These are phyloP conservation scores for Scaptodrosophila lebanonensis DNA, from an alignment of 1,140 invertebrate species.

Conservation along the genomic window DNA sequence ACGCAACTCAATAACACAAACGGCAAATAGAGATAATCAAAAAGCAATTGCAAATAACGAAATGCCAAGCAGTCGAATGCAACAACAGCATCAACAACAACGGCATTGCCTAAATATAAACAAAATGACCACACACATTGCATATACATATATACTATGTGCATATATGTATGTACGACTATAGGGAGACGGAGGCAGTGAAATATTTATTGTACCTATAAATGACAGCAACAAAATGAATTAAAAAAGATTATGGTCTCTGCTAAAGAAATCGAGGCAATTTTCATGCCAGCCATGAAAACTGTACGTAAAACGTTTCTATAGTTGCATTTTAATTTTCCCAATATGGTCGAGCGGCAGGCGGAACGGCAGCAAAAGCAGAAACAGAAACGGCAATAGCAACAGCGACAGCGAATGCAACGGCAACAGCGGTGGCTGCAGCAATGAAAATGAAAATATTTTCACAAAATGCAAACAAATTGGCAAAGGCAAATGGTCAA, in stretches of 20 bases:
- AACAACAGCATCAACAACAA: slow-evolving; percentile 21
- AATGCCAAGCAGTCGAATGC: slow-evolving; percentile 21
- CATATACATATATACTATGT: no score
- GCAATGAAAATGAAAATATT: slow-evolving; percentile 62
- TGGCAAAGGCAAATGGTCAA: slow-evolving; percentile 66
- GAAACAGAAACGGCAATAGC: no score
- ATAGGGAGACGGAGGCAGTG: slow-evolving; percentile 3
- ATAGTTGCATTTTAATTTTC: slow-evolving; percentile 48
- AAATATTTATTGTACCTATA: slow-evolving; percentile 38
- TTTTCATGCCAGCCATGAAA: no score
- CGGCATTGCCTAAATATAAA: not conserved
- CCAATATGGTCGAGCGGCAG: no score
- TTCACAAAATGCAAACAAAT: slow-evolving; percentile 65
- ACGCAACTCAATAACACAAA: slow-evolving; percentile 34
- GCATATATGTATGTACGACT: no score
- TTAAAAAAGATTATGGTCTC: slow-evolving; percentile 1
- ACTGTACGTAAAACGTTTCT: no score
- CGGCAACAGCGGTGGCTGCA: no score
- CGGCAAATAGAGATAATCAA: slow-evolving; percentile 56
- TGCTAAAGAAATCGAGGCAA: slow-evolving; percentile 34
- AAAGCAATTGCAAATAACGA: slow-evolving; percentile 48
- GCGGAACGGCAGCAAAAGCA: slow-evolving; percentile 2
- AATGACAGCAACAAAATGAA: slow-evolving; percentile 16
- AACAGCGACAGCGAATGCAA: slow-evolving; percentile 2
- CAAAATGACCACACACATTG: no score